Conservation (phyloP, 2,113 vertebrate species). For the Sitta europaea region DNA sequence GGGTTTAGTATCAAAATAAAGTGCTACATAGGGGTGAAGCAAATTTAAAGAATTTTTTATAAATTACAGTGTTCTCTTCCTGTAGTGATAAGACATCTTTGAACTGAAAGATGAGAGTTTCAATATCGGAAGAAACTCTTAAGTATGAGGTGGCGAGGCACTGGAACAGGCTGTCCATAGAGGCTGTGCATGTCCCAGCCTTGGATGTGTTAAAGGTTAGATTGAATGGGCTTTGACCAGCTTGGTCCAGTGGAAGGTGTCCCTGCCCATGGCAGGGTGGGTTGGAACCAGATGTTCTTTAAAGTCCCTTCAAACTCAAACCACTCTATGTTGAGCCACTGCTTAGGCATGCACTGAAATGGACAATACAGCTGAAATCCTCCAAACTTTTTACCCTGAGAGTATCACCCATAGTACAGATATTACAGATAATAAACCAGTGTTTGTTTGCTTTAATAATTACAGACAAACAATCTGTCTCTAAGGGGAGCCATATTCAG, state of each 20-base stretch:
- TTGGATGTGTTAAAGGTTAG: not conserved
- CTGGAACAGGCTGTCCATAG: not conserved
- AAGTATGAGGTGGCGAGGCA: not conserved
- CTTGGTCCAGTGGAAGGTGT: not conserved
- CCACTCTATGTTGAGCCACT: not conserved
- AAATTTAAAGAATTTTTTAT: not conserved
- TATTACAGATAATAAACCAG: not conserved
- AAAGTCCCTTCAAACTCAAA: not conserved
- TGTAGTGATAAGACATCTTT: not conserved
- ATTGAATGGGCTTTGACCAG: not conserved
- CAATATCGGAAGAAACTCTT: not conserved
- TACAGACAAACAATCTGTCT: not conserved
- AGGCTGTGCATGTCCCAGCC: not conserved
- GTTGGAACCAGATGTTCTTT: not conserved
- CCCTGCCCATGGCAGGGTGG: not conserved
- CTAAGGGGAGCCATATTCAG: not conserved
- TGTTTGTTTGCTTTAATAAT: not conserved
- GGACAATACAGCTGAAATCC: not conserved
- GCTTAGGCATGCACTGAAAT: not conserved
- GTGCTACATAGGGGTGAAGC: not conserved
- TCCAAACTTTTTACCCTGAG: not conserved
- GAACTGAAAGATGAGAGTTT: not conserved
- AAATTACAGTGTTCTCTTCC: not conserved
- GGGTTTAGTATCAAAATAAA: not conserved
- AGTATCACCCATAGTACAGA: not conserved